Percentiles rank a stretch among this genome's conserved stretches.
Conservation (phyloP, 2,888 invertebrate species). For the Dorcus hopei region DNA sequence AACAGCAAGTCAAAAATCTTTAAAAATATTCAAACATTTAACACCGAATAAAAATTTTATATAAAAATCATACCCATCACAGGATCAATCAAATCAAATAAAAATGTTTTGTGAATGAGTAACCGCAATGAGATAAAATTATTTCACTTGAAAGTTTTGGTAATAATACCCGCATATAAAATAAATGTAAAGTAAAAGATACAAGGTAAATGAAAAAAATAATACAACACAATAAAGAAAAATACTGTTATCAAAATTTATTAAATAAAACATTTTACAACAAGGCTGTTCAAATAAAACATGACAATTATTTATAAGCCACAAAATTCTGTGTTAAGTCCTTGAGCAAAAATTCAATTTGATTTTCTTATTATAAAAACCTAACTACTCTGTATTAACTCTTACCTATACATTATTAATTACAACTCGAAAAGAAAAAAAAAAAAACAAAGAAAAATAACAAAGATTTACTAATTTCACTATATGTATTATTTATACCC, state of each 20-base stretch:
- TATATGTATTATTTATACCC: conserved; percentile 7
- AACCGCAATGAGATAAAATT: no score
- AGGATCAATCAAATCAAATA: no score
- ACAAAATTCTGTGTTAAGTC: conserved; percentile 4
- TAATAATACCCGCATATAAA: not conserved
- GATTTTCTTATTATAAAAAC: conserved; percentile 11
- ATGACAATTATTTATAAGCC: conserved; percentile 4
- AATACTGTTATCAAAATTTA: conserved; percentile 20
- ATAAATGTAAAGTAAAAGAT: not conserved
- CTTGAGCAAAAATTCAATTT: conserved; percentile 11
- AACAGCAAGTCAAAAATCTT: no score
- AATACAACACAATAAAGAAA: conserved; percentile 11
- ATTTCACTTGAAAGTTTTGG: no score
- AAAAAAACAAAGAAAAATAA: conserved; percentile 3
- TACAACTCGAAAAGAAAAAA: not conserved
- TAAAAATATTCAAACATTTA: no score
- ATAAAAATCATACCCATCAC: no score
- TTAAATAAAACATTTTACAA: conserved; percentile 22
- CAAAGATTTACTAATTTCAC: conserved; percentile 3
- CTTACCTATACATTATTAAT: conserved; percentile 1
- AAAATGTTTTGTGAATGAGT: no score
- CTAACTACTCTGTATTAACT: no score
- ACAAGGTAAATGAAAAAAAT: conserved; percentile 6
- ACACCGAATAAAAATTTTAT: no score
- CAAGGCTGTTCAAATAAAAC: conserved; percentile 19